Base-by-base conservation (phyloP, 2,113 vertebrate genomes). In the Azemiops feae region DNA sequence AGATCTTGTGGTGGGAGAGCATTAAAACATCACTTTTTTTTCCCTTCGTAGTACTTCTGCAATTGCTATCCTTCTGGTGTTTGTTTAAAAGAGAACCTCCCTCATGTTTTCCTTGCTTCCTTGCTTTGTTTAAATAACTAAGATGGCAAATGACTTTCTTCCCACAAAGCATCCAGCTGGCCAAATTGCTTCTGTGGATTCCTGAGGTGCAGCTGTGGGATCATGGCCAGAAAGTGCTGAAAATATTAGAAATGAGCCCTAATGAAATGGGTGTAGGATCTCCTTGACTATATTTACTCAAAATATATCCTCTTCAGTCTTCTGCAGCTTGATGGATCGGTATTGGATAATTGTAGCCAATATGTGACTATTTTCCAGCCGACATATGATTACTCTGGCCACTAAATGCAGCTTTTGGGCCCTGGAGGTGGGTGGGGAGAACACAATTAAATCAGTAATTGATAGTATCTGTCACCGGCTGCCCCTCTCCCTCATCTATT, bases 301-400 rank as follows among this genome's bases (percentile, higher is more conserved):
- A 91, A 88, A 88, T 85, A 64, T 45, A 85, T 7, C 18, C 64
- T 64, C 45, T 60, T 91, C 60, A 9, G 30, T 54, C 92, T 91
- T 91, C 54, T 52, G n/a, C 55, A 53, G 85, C 85, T 85, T 91
- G 89, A 89, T 55, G 45, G 39, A 60, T 92, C 53, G 85, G 86
- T 34, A 53, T 52, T 60, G 43, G 54, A 91, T 88, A 85, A 92
- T 92, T 64, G 64, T 39, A 30, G 27, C 16, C 60, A 91, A 47
- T 91, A 91, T 53, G 18, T 92, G 91, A 87, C 89, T 60, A 64
- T 86, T 47, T 53, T 92, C 89, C 91, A 91, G 60, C 30, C n/a
- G 81, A 27, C 20, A 22, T 25, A 55, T 88, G 60, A 50, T 53
- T 57, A 91, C 8, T 20, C 47, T 69, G 55, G 74, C 57, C 86